Conservation (phyloP, 2,888 invertebrate genomes). For the Agrochola macilenta region DNA sequence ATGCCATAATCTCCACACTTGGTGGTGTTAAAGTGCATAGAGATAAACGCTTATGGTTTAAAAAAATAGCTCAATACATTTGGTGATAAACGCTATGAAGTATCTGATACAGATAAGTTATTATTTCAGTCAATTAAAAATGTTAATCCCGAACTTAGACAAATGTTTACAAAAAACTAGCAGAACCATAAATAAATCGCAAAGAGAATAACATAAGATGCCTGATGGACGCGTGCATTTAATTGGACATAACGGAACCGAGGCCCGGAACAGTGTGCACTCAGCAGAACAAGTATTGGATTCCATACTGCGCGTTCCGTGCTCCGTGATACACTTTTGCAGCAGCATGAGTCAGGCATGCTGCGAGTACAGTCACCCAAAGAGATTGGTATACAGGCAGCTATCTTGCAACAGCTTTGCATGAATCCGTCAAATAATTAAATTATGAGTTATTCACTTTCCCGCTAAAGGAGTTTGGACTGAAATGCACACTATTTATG, state of each 20-base stretch:
- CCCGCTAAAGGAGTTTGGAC: neutral
- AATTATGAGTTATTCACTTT: neutral
- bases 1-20: too few species aligned
- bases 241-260: constrained; percentile 77
- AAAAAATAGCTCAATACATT: neutral
- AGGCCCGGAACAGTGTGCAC: constrained; percentile 76
- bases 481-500: neutral
- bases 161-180: constrained; percentile 45
- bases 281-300: constrained; percentile 72
- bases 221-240: constrained; percentile 67
- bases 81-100: neutral
- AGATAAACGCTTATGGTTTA: neutral
- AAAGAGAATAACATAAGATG: constrained; percentile 59
- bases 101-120: neutral
- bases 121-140: constrained; percentile 41
- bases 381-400: neutral
- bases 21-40: neutral
- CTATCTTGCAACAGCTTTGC: neutral
- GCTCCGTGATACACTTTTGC: constrained; percentile 56
- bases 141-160: constrained; percentile 26
- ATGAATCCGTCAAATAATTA: neutral
- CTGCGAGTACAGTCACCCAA: constrained; percentile 26
- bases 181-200: constrained; percentile 49
- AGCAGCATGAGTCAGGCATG: constrained; percentile 30
- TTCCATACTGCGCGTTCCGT: constrained; percentile 55